Conservation (phyloP, 2,797 vertebrate genomes). For the Uromys caudimaculatus region DNA sequence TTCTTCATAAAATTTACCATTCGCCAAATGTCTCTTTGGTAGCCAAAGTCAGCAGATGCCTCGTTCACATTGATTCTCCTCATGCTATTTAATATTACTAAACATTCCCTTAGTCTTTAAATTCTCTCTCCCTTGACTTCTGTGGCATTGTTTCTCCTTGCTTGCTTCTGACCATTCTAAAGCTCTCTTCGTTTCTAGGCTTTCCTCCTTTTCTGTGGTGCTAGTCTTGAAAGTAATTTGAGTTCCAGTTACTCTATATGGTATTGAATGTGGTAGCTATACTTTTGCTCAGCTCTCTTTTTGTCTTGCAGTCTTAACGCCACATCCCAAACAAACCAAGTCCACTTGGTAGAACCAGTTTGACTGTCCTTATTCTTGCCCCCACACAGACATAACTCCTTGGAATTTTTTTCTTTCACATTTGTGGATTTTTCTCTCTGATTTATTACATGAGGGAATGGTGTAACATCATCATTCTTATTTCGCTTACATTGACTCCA, state of each 20-base stretch:
- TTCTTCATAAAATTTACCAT: neutral
- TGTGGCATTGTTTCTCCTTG: neutral
- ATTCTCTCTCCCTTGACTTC: neutral
- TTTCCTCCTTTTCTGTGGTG: neutral
- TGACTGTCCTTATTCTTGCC: neutral
- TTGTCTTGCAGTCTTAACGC: neutral
- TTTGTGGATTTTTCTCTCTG: neutral
- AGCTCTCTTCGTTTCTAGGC: neutral
- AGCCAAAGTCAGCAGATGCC: neutral
- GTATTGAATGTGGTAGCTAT: neutral
- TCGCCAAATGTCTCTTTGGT: neutral
- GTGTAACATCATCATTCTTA: neutral
- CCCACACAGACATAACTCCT: neutral
- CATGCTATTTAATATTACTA: neutral
- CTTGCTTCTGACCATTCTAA: neutral
- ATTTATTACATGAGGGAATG: neutral
- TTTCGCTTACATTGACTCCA: neutral
- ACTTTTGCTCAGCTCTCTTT: neutral
- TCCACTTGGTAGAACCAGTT: neutral
- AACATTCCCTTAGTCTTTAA: neutral
- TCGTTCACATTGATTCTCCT: neutral
- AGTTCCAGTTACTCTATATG: neutral
- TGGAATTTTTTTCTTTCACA: neutral
- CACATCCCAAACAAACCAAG: neutral
- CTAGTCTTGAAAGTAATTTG: neutral